Percentiles rank a stretch among this genome's conserved stretches.
phyloP scores from a whole-genome alignment of 2,113 vertebrate species.

The Mesembrinibis cayennensis region DNA sequence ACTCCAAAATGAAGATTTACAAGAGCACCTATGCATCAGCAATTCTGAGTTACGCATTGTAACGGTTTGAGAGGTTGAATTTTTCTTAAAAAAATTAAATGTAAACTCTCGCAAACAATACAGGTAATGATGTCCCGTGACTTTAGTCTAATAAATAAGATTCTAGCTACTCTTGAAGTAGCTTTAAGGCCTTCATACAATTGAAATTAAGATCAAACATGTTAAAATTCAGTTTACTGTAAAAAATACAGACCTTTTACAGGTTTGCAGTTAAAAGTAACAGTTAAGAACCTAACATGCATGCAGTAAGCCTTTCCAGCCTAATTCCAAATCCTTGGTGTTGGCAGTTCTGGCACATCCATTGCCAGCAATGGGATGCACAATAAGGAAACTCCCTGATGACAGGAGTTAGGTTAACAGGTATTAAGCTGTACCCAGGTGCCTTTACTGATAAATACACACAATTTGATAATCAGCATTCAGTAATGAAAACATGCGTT shows the following conservation, averaged over 20 bases:
- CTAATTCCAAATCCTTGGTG: slow-evolving; percentile 47
- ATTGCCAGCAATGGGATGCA: slow-evolving; percentile 70
- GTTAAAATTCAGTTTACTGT: slow-evolving; percentile 77
- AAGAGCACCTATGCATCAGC: slow-evolving; percentile 60
- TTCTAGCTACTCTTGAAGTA: slow-evolving; percentile 73
- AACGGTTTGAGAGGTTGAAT: slow-evolving; percentile 61
- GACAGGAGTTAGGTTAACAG: slow-evolving; percentile 61
- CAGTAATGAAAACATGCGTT: slow-evolving; percentile 78
- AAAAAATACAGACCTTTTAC: slow-evolving; percentile 78
- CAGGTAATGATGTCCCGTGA: slow-evolving; percentile 65
- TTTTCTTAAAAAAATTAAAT: slow-evolving; percentile 61
- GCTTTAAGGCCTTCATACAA: slow-evolving; percentile 83
- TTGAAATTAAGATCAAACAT: slow-evolving; percentile 71
- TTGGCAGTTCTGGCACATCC: slow-evolving; percentile 60
- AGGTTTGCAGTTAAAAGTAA: slow-evolving; percentile 75
- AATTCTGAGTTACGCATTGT: slow-evolving; percentile 20
- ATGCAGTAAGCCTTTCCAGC: slow-evolving; percentile 66
- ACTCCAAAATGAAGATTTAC: slow-evolving; percentile 58
- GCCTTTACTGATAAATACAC: slow-evolving; percentile 78
- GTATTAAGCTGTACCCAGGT: slow-evolving; percentile 71
- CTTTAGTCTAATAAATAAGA: slow-evolving; percentile 76
- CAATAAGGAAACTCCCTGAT: slow-evolving; percentile 40
- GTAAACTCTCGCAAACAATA: slow-evolving; percentile 69
- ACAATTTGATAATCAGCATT: slow-evolving; percentile 73
- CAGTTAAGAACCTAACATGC: slow-evolving; percentile 67